phyloP scores from a whole-genome alignment of 2,888 invertebrate species.

The Trachelus troglodyta region DNA sequence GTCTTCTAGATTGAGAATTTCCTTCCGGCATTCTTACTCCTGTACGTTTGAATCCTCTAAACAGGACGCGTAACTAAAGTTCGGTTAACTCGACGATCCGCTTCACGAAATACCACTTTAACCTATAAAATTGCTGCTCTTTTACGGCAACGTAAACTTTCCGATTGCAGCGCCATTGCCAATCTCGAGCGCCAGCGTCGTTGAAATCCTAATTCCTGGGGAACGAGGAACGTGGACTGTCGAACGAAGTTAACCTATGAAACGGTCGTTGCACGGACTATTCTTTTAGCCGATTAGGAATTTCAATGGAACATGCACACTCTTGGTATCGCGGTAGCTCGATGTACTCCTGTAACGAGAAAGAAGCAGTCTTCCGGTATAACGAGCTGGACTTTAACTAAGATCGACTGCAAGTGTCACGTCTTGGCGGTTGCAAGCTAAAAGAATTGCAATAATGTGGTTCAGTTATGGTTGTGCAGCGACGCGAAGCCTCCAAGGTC shows the following conservation, averaged over 20 bases:
- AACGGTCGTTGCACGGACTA: not conserved
- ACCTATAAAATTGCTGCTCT: not conserved
- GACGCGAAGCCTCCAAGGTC: conserved; percentile 49
- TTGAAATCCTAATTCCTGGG: not conserved
- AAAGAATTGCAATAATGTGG: conserved; percentile 40
- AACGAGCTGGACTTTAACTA: not conserved
- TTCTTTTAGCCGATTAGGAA: not conserved
- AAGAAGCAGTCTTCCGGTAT: not conserved
- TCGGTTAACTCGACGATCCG: conserved; percentile 29
- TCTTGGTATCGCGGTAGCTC: not conserved
- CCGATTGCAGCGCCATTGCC: not conserved
- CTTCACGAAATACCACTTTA: conserved; percentile 19
- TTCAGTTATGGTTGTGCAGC: conserved; percentile 40
- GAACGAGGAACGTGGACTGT: not conserved
- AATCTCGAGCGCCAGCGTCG: not conserved
- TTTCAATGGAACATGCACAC: not conserved
- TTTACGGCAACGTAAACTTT: not conserved
- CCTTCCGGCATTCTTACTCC: not conserved
- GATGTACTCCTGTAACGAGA: not conserved
- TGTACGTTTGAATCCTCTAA: conserved; percentile 7
- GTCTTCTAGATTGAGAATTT: not conserved
- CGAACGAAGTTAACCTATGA: not conserved
- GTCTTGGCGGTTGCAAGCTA: conserved; percentile 28
- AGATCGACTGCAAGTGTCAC: conserved; percentile 19
- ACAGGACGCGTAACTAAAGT: conserved; percentile 29